These are phyloP conservation scores for Drosophila trapezifrons DNA, from an alignment of 1,140 invertebrate genomes.

Conservation along the genomic window DNA sequence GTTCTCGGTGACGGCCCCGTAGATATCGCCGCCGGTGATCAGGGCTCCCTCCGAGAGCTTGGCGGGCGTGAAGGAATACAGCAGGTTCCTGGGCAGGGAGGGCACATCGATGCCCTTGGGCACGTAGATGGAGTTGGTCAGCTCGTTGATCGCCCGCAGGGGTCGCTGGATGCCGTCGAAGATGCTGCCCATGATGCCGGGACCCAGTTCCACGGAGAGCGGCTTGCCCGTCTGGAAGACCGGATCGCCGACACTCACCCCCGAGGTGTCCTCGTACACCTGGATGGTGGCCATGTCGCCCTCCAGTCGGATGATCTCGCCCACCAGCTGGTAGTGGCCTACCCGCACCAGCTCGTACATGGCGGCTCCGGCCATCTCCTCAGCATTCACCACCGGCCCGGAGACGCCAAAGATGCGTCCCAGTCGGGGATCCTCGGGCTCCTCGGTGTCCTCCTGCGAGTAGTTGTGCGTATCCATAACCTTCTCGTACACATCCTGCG, in stretches of 20 bases:
- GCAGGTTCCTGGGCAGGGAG: slow-evolving; percentile 90
- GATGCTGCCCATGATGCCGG: slow-evolving; percentile 99
- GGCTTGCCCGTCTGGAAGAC: slow-evolving; percentile 99
- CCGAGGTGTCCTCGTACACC: slow-evolving; percentile 99
- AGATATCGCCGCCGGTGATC: slow-evolving; percentile 98
- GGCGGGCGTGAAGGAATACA: slow-evolving; percentile 96
- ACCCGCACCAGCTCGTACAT: slow-evolving; percentile 99
- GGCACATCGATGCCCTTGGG: slow-evolving; percentile 99
- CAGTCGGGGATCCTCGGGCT: neutral
- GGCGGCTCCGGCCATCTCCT: slow-evolving; percentile 99
- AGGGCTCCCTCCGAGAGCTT: slow-evolving; percentile 94
- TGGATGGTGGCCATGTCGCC: slow-evolving; percentile 99
- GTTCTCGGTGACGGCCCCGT: slow-evolving; percentile 97
- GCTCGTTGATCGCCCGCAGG: slow-evolving; percentile 97
- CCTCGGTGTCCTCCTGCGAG: neutral
- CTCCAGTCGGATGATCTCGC: slow-evolving; percentile 99
- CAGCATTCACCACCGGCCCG: slow-evolving; percentile 96
- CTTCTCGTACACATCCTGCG: neutral
- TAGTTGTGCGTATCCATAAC: slow-evolving; percentile 3
- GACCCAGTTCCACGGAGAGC: slow-evolving; percentile 97
- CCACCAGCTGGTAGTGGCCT: slow-evolving; percentile 98
- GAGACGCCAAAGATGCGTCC: slow-evolving; percentile 12
- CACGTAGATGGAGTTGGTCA: slow-evolving; percentile 89
- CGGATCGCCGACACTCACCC: slow-evolving; percentile 99
- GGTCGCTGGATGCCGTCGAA: slow-evolving; percentile 99